phyloP scores from a whole-genome alignment of 2,113 vertebrate genomes.

The Aphelocoma coerulescens region DNA sequence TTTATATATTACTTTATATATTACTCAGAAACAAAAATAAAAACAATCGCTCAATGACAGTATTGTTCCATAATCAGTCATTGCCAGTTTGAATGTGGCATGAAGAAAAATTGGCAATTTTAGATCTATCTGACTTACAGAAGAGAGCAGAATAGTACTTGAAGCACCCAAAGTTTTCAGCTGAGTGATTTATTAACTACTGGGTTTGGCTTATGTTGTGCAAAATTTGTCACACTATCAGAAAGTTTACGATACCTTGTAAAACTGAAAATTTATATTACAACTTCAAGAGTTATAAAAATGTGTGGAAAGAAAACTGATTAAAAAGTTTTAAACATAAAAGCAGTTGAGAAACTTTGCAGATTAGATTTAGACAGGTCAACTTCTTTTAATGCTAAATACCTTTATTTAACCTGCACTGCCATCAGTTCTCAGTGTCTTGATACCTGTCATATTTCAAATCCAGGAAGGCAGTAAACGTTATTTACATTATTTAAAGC shows the following conservation, averaged over 20 bases:
- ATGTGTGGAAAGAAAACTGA: not conserved
- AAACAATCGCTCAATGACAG: not conserved
- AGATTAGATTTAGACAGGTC: not conserved
- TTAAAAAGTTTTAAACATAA: not conserved
- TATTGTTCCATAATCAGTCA: not conserved
- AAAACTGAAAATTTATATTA: not conserved
- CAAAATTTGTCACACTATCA: not conserved
- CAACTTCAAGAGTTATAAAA: not conserved
- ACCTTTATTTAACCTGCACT: not conserved
- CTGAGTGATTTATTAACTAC: not conserved
- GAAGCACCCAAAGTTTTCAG: not conserved
- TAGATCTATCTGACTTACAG: not conserved
- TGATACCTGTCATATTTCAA: not conserved
- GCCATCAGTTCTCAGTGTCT: not conserved
- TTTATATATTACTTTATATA: not conserved
- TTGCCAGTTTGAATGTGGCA: not conserved
- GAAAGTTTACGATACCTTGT: not conserved
- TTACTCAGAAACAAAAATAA: not conserved
- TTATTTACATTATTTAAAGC: not conserved
- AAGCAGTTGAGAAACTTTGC: not conserved
- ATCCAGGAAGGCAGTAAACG: not conserved
- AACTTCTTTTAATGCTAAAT: not conserved
- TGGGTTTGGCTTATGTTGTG: accelerated
- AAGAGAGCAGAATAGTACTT: not conserved
- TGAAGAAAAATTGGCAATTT: not conserved